Conservation (phyloP, 92 coral and sea anemone genomes). For the Heliopora coerulea region DNA sequence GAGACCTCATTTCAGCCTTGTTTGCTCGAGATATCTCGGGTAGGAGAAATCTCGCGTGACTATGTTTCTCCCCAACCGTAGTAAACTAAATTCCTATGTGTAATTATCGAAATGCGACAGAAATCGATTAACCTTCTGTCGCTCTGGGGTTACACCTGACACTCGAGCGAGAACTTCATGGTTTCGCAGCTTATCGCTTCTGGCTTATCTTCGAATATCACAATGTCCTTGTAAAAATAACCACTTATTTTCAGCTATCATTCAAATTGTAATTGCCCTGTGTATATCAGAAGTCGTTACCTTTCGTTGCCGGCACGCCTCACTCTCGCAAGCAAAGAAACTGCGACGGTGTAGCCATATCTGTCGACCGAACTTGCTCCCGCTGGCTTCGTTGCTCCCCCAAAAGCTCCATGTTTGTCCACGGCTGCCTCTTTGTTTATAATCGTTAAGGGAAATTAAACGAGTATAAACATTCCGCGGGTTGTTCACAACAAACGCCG, state of each 20-base stretch:
- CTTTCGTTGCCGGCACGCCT: neutral
- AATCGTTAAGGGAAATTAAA: conserved; percentile 10
- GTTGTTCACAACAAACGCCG: conserved; percentile 17
- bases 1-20: neutral
- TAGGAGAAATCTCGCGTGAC: conserved; percentile 14
- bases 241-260: conserved; percentile 17
- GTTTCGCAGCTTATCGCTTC: conserved; percentile 9
- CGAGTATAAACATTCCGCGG: conserved; percentile 30
- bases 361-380: neutral
- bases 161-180: neutral
- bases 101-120: conserved; percentile 15
- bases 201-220: conserved; percentile 16
- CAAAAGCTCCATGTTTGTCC: neutral
- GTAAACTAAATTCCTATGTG: neutral
- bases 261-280: conserved; percentile 30
- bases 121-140: conserved; percentile 36
- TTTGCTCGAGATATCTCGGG: neutral
- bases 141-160: conserved; percentile 19
- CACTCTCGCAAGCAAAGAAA: neutral
- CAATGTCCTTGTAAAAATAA: conserved; percentile 21
- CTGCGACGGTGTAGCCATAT: neutral
- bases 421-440: neutral
- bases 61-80: neutral
- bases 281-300: conserved; percentile 5
- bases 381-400: neutral